A percentile compares a stretch with the other conserved stretches of the same genome.
Evolutionary conservation across 1,140 invertebrate species (phyloP).

Genomic region (Kradibia gibbosae): DNA sequence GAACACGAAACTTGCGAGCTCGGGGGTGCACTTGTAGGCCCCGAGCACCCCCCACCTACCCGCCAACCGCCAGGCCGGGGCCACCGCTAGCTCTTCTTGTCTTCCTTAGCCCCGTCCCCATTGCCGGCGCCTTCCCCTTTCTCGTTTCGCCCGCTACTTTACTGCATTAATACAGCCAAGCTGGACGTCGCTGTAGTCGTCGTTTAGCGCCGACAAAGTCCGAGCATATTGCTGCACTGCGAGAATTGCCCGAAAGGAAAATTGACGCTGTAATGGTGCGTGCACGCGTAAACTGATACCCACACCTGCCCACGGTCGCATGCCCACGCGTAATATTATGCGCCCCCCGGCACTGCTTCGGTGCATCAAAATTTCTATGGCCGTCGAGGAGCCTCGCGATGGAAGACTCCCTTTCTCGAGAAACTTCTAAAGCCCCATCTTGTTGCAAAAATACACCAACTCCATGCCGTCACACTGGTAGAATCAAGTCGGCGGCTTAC

Average conservation of each 20-base stretch:
- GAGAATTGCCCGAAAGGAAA: conserved; percentile 34
- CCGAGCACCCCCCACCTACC: background rate
- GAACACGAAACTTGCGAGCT: conserved; percentile 23
- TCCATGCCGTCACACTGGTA: no score
- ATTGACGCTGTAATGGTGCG: conserved; percentile 20
- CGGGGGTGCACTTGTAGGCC: background rate
- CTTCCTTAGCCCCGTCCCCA: no score
- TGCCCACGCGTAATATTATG: no score
- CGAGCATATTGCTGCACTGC: conserved; percentile 19
- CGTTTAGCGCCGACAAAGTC: conserved; percentile 43
- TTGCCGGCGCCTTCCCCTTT: background rate
- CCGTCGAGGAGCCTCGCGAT: background rate
- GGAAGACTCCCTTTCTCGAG: no score
- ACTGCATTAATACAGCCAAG: background rate
- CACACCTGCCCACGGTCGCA: no score
- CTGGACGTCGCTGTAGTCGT: background rate
- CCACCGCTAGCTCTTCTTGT: background rate
- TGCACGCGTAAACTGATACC: no score
- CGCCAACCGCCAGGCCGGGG: no score
- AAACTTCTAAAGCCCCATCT: no score
- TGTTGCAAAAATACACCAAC: no score
- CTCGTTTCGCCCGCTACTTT: background rate
- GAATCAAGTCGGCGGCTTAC: no score
- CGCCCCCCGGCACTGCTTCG: background rate
- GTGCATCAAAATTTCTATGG: background rate